Conservation (phyloP, 2,113 vertebrate genomes). For the Mohoua ochrocephala region DNA sequence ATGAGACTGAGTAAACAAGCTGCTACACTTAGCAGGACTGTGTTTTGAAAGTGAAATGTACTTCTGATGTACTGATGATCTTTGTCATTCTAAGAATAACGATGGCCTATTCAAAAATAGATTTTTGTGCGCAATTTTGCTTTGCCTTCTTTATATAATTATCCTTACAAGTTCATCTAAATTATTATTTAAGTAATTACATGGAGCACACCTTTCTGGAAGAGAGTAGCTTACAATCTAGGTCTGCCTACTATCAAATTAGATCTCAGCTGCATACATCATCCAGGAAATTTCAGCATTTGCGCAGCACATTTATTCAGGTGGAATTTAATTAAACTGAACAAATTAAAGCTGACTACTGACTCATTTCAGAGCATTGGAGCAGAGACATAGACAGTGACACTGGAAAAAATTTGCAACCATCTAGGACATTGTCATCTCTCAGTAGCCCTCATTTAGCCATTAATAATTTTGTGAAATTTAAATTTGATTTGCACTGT, state of each 20-base stretch:
- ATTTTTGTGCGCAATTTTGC: neutral
- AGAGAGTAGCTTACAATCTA: neutral
- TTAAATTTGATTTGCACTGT: neutral
- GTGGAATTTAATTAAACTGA: conserved; percentile 41
- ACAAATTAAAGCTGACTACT: conserved; percentile 52
- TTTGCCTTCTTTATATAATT: neutral
- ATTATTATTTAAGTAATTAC: neutral
- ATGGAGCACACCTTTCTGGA: neutral
- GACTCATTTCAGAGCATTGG: neutral
- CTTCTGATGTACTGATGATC: neutral
- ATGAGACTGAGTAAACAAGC: conserved; percentile 7
- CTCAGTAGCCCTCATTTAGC: conserved; percentile 14
- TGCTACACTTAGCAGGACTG: neutral
- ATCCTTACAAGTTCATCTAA: neutral
- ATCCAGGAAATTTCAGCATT: conserved; percentile 20
- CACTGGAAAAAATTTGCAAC: conserved; percentile 15
- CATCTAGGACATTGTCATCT: neutral
- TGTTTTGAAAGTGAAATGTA: neutral
- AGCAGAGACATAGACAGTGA: neutral
- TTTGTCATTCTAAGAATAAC: neutral
- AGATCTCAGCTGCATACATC: neutral
- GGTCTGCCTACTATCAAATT: neutral
- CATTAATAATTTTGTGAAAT: conserved; percentile 42
- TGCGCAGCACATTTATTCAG: conserved; percentile 33
- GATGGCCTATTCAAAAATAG: neutral